These are phyloP conservation scores for Adelognathus sp. DNA, from an alignment of 2,888 invertebrate species.

Conservation along the genomic window DNA sequence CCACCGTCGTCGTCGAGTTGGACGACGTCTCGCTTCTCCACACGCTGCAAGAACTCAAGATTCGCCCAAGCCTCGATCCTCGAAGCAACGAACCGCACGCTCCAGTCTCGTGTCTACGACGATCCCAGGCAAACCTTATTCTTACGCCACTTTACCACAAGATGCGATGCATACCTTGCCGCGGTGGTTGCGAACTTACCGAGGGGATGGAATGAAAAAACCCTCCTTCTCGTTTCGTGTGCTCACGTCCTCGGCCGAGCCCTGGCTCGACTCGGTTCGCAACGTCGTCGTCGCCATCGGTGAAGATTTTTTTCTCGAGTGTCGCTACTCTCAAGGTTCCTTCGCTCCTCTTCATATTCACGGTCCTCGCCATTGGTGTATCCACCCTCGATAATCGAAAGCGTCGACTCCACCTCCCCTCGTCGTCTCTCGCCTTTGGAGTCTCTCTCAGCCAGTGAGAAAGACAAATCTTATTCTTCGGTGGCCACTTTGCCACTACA, in stretches of 20 bases:
- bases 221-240: slow-evolving; percentile 45
- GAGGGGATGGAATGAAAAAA: slow-evolving; percentile 4
- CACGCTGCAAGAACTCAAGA: slow-evolving; percentile 54
- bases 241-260: slow-evolving; percentile 67
- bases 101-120: slow-evolving; percentile 51
- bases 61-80: slow-evolving; percentile 54
- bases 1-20: slow-evolving; percentile 21
- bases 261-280: slow-evolving; percentile 49
- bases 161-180: slow-evolving; percentile 69
- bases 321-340: slow-evolving; percentile 50
- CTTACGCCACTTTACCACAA: slow-evolving; percentile 80
- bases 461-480: slow-evolving; percentile 35
- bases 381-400: slow-evolving; percentile 54
- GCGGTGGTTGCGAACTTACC: slow-evolving; percentile 23
- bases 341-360: slow-evolving; percentile 10
- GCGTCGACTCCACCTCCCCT: not conserved
- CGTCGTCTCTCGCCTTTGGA: slow-evolving; percentile 48
- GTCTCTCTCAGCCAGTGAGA: not conserved
- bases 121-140: slow-evolving; percentile 78
- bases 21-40: slow-evolving; percentile 49
- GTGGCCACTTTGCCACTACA: slow-evolving; percentile 34
- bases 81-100: slow-evolving; percentile 54
- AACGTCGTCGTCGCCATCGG: slow-evolving; percentile 48
- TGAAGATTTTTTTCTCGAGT: slow-evolving; percentile 63
- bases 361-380: slow-evolving; percentile 9